Base-by-base conservation (phyloP, 2,113 vertebrate species). In the Phoxinus phoxinus region DNA sequence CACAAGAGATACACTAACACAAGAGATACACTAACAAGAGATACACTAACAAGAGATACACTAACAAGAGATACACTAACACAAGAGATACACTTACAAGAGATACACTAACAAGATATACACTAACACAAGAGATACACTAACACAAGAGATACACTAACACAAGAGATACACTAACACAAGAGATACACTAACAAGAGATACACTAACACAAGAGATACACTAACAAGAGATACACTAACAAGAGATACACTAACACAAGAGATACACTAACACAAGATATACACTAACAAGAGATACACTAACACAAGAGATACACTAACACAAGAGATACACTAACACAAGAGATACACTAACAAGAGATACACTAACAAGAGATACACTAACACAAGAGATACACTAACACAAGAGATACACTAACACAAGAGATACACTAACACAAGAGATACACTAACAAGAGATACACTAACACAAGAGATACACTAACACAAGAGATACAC, bases 251-350 rank as follows among this genome's bases (percentile, higher is more conserved):
- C n/a, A n/a, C n/a, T n/a, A n/a, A n/a, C n/a, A n/a, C n/a, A n/a
- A n/a, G n/a, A n/a, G 12, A 80, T 41, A 75, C 73, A 41, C 76
- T 41, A 74, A 37, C 4, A 17, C 10, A 4, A 21, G 5, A 25
- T 11, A 74, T 77, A 48, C 87, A 73, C 12, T 51, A 74, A 74
- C 56, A 84, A 71, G 59, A n/a, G n/a, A n/a, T n/a, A n/a, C n/a
- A n/a, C n/a, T n/a, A n/a, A n/a, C n/a, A n/a, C n/a, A n/a, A n/a
- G n/a, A n/a, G 12, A 80, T 41, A 75, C 73, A 41, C 76, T 41
- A 74, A 37, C 4, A 17, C 10, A 4, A 21, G 5, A 25, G 23
- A 74, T 77, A 48, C 87, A 73, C 12, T 51, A 74, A 74, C 56
- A 84, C n/a, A n/a, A 71, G 59, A n/a, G 12, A 80, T 41, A 75